Conservation (phyloP, 1,140 invertebrate species). For the Drosophila nigrodunni region DNA sequence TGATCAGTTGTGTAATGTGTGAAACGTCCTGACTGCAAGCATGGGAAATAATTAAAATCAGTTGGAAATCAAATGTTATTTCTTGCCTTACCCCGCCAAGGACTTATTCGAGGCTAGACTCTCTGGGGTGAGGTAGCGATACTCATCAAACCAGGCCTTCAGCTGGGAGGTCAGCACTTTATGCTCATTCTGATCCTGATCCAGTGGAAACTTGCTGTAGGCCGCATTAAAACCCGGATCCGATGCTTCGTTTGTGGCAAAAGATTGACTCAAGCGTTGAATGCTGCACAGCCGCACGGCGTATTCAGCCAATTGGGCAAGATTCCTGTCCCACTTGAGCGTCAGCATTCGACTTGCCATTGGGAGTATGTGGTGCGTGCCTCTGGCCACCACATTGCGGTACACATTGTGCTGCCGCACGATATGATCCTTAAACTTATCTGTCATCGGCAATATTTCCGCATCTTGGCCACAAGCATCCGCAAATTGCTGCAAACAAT, state of each 20-base stretch:
- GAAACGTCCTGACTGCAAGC: conserved; percentile 10
- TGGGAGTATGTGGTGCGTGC: background rate
- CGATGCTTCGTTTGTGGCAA: background rate
- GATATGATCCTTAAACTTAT: background rate
- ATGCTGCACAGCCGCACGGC: conserved; percentile 12
- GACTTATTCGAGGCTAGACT: background rate
- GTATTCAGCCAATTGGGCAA: conserved; percentile 23
- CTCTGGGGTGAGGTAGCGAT: background rate
- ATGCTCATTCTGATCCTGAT: background rate
- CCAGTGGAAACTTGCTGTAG: background rate
- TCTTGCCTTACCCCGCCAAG: background rate
- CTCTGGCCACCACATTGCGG: conserved; percentile 39
- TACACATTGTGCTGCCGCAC: conserved; percentile 27
- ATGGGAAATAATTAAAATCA: too few relatives aligned
- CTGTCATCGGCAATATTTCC: background rate
- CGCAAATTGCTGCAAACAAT: background rate
- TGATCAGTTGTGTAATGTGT: conserved; percentile 30
- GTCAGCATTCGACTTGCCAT: conserved; percentile 22
- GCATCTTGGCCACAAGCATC: background rate
- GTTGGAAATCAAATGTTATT: background rate
- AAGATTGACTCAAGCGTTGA: background rate
- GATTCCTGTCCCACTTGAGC: conserved; percentile 29
- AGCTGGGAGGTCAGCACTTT: conserved; percentile 16
- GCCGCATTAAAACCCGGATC: conserved; percentile 19
- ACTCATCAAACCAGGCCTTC: conserved; percentile 25